Conservation (phyloP, 1,140 invertebrate species). For the Drosophila asahinai region DNA sequence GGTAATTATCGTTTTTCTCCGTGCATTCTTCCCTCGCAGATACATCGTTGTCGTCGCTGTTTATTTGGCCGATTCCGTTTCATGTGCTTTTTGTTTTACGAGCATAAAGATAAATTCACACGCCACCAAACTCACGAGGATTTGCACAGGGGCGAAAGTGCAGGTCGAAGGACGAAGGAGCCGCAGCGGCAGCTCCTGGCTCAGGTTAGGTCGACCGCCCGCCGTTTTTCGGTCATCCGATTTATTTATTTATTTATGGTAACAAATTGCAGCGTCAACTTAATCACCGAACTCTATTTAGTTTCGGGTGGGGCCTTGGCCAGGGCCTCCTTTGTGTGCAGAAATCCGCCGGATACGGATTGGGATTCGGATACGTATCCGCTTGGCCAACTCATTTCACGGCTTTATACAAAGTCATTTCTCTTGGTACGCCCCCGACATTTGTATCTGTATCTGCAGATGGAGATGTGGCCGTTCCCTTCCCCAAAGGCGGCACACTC, state of each 20-base stretch:
- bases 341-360: background rate
- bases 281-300: slow-evolving; percentile 79
- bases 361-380: background rate
- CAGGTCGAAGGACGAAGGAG: slow-evolving; percentile 8
- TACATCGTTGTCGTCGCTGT: slow-evolving; percentile 57
- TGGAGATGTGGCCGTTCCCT: background rate
- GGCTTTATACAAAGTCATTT: slow-evolving; percentile 56
- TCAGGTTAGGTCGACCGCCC: slow-evolving; percentile 29
- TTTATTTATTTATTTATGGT: slow-evolving; percentile 82
- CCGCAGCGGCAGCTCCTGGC: background rate
- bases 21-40: background rate
- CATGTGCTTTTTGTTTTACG: slow-evolving; percentile 76
- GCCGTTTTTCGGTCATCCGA: slow-evolving; percentile 66
- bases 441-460: slow-evolving; percentile 29
- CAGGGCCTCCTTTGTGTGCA: slow-evolving; percentile 43
- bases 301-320: slow-evolving; percentile 37
- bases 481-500: slow-evolving; percentile 42
- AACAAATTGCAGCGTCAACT: slow-evolving; percentile 83
- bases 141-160: slow-evolving; percentile 3
- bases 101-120: slow-evolving; percentile 81
- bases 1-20: background rate
- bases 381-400: slow-evolving; percentile 59
- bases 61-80: slow-evolving; percentile 74
- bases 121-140: slow-evolving; percentile 53
- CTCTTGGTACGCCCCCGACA: slow-evolving; percentile 41